Evolutionary conservation across 2,888 invertebrate genomes (phyloP), one percentile per base, ranked within the genome.

Genomic region (Aplocera efformata): DNA sequence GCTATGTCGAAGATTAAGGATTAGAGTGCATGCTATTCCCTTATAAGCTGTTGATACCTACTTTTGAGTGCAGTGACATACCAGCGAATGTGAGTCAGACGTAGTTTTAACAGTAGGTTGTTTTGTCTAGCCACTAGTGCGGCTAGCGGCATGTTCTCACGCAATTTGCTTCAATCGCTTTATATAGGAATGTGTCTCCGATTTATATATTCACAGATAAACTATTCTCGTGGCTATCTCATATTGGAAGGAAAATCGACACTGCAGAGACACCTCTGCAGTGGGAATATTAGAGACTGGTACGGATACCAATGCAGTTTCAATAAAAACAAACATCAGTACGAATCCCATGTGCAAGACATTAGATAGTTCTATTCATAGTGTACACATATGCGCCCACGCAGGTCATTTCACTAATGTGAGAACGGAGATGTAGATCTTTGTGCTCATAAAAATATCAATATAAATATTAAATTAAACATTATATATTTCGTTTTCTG

Each of bases 391-490:
- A 36, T 43, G 40, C 38, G 40, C 31, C 11, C 29, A 39, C 43
- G 36, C 43, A 33, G 41, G 40, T 34, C 48, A 48, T 33, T 43
- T 51, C 33, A 50, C 33, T 41, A 36, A 50, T 44, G 32, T 50
- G 35, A 35, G 27, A 40, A 32, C 29, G 28, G 27, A 39, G 49
- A 57, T 53, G 32, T 50, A 43, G 44, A 49, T 41, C 34, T 47
- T 37, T 48, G 35, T 42, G 42, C 35, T 32, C 48, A 48, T 60
- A 49, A 56, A 50, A 53, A 48, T 21, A 27, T 8, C 29, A 41
- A 45, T 55, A 41, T n/a, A n/a, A n/a, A n/a, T 53, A 49, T 47
- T 42, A 32, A 20, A 37, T 34, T 27, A 29, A 40, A 17, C 34
- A 38, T 31, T 28, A 10, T 24, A 27, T 34, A 25, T 29, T 40